Base-by-base conservation (phyloP, 2,888 invertebrate species). In the Melieria picta region DNA sequence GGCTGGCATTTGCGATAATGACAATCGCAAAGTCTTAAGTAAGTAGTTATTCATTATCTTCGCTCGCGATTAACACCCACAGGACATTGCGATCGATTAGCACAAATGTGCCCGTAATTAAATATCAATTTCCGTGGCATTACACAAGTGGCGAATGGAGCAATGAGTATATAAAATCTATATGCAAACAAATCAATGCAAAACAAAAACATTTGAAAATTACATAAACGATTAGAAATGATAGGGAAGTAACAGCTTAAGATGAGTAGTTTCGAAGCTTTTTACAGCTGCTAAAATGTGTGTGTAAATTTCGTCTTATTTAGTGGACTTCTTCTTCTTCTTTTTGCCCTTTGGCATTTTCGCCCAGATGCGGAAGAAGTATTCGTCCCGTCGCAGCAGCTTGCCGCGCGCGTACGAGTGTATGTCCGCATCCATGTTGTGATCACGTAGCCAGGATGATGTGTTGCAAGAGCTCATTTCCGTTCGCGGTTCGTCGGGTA, bases 371-470 rank as follows among this genome's bases (percentile, higher is more conserved):
- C 94, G 91, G 92, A 97, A 97, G 93, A 97, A 97, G 89, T 97
- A 97, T 88, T 97, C 97, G 86, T 96, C 96, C 81, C 93, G 91
- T 78, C 94, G 90, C 66, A 96, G 89, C 67, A 97, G 89, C 72
- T 93, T 93, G 76, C 94, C 93, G 79, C 94, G 91, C n/a, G 96
- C 94, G 87, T 97, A 97, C 58, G 94, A 93, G 79, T 92, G 91
- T 79, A 97, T 96, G 84, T 96, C 95, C 4, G 97, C 96, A 86
- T 97, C 97, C 93, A 97, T 96, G 81, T 95, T 94, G 84, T 95
- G 93, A 76, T 97, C 96, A 72, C 95, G 90, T 83, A 97, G 90
- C 98, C 98, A 98, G 7, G 96, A 96, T 50, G 95, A 94, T 69
- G 96, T 95, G 57, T 95, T 96, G 87, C 96, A 95, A n/a, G 95